Evolutionary conservation across 2,888 invertebrate genomes (phyloP).

Genomic region (Quadroppia sp.): DNA sequence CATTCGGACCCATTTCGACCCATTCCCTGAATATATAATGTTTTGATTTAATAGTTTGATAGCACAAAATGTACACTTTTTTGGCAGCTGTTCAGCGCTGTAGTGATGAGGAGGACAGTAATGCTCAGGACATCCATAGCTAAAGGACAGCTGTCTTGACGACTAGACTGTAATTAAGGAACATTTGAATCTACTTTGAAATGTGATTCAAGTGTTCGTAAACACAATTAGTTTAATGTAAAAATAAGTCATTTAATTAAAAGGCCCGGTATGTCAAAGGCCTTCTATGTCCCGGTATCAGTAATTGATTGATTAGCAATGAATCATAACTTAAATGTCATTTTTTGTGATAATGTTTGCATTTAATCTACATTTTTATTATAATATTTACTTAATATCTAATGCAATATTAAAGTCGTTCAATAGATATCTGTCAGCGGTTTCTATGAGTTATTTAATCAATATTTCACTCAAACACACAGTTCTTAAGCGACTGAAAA

Average conservation of each 20-base stretch:
- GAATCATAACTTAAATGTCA: neutral
- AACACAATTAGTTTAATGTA: constrained; percentile 12
- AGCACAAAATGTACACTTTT: neutral
- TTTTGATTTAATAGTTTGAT: constrained; percentile 29
- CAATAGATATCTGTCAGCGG: neutral
- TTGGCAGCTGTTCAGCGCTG: constrained; percentile 3
- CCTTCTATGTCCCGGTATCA: neutral
- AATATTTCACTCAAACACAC: neutral
- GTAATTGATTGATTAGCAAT: constrained; percentile 19
- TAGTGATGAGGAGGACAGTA: neutral
- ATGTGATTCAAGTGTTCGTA: neutral
- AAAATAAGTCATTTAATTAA: constrained; percentile 2
- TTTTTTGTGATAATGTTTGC: neutral
- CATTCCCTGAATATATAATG: neutral
- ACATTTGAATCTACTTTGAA: neutral
- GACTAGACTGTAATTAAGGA: neutral
- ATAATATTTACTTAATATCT: neutral
- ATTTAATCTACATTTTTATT: neutral
- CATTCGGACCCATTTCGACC: neutral
- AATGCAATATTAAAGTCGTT: neutral
- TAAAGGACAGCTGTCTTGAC: neutral
- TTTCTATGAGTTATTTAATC: no score
- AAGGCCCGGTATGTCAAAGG: neutral
- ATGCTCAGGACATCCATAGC: neutral
- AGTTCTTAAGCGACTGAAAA: no score